Evolutionary conservation across 2,888 invertebrate genomes (phyloP).

Genomic region (Pseudococcus longispinus): DNA sequence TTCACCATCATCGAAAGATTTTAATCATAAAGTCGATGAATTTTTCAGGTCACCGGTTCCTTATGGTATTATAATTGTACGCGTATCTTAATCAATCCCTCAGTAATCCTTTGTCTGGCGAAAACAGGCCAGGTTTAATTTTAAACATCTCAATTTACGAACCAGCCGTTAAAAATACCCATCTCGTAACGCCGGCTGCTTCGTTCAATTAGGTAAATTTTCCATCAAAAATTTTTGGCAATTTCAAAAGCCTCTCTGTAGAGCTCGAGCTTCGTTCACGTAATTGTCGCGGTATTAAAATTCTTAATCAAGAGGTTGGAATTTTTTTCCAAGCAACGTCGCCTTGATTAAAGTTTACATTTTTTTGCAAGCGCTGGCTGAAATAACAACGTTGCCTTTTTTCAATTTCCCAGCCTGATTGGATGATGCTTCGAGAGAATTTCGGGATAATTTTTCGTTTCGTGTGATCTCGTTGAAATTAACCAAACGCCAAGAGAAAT

Average conservation of each 20-base stretch:
- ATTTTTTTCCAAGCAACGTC: neutral
- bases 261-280: neutral
- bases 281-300: neutral
- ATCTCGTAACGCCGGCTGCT: neutral
- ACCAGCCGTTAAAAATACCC: neutral
- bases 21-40: neutral
- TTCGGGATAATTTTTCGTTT: too few species aligned
- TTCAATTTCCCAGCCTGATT: too few species aligned
- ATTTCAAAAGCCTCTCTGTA: neutral
- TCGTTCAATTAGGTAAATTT: neutral
- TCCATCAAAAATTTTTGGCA: neutral
- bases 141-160: neutral
- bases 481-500: too few species aligned
- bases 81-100: neutral
- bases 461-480: too few species aligned
- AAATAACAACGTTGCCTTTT: too few species aligned
- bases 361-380: too few species aligned
- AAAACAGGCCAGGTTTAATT: neutral
- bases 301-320: neutral
- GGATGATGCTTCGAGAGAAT: too few species aligned
- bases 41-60: conserved; percentile 7
- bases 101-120: neutral
- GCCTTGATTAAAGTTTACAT: too few species aligned
- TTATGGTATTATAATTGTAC: neutral
- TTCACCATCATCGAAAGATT: neutral